Percentiles rank a stretch among this genome's conserved stretches.
Evolutionary conservation across 2,888 invertebrate genomes (phyloP).

Genomic region (Clunio marinus): DNA sequence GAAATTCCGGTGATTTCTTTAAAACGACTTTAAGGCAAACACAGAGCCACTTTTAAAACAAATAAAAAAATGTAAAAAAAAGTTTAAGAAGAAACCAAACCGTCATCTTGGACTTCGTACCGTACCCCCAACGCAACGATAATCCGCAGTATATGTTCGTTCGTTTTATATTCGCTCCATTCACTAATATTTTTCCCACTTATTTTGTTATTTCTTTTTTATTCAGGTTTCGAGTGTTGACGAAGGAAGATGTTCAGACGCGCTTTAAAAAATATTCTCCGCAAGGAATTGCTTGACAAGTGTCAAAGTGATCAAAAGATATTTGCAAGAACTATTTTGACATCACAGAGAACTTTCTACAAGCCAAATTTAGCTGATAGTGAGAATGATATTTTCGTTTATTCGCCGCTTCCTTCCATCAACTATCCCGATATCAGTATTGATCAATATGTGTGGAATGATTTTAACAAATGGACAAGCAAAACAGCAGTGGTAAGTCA

Average conservation of each 20-base stretch:
- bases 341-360: conserved; percentile 2
- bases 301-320: neutral
- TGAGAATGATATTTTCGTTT: conserved; percentile 23
- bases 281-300: neutral
- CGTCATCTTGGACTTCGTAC: conserved; percentile 14
- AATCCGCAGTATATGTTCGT: too few relatives aligned
- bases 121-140: neutral
- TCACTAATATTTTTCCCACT: too few relatives aligned
- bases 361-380: conserved; percentile 4
- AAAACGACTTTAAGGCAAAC: too few relatives aligned
- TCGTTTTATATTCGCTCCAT: too few relatives aligned
- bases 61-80: too few relatives aligned
- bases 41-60: too few relatives aligned
- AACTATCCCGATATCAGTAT: conserved; percentile 55
- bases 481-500: conserved; percentile 60
- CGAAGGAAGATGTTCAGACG: conserved; percentile 17
- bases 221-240: conserved; percentile 26
- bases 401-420: conserved; percentile 55
- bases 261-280: neutral
- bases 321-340: conserved; percentile 1
- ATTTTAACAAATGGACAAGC: conserved; percentile 62
- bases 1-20: too few relatives aligned
- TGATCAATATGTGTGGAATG: conserved; percentile 61
- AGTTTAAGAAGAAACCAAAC: neutral
- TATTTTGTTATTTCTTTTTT: neutral